Base-by-base conservation (phyloP, 2,888 invertebrate genomes). In the Aradus depressus region DNA sequence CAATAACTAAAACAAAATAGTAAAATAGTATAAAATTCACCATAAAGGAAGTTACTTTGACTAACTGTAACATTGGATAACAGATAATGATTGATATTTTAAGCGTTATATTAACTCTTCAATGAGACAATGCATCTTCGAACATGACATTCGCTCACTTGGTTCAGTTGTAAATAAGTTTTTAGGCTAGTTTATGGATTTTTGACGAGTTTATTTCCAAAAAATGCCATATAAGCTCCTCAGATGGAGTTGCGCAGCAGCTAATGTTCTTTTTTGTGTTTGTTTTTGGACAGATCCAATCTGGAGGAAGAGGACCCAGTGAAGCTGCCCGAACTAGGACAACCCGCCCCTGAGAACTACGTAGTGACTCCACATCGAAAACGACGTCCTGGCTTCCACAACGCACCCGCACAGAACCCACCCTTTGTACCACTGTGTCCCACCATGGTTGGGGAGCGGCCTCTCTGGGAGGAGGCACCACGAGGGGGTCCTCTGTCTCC, bases 321-420 rank as follows among this genome's bases (percentile, higher is more conserved):
- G 16, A 61, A 61, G 31, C 50, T 81, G 31, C 79, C 81, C 14
- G 84, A 84, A 58, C 80, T 82, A 60, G 68, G 81, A 50, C 72
- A 83, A 44, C 81, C 84, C 51, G 84, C 85, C 0, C 75, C 76
- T 44, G 85, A 85, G 66, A 84, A 84, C 62, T 88, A 87, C 64
- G 86, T 88, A 35, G 88, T 89, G 19, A 88, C 87, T 26, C 88
- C 88, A 10, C 87, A 88, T 70, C 73, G 88, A 61, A 89, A 88
- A 70, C 74, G 88, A 66, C 73, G 87, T 65, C 87, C 87, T 1
- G 88, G 88, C 44, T 89, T 89, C 63, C 86, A 87, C 66, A 87
- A 87, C 64, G 83, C 87, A 28, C 87, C 88, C 18, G 83, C 85
- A 57, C 87, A 88, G 65, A 87, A 88, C 69, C 84, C 86, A 55